Evolutionary conservation across 1,140 invertebrate species (phyloP).

Genomic region (Diploscapter pachys): DNA sequence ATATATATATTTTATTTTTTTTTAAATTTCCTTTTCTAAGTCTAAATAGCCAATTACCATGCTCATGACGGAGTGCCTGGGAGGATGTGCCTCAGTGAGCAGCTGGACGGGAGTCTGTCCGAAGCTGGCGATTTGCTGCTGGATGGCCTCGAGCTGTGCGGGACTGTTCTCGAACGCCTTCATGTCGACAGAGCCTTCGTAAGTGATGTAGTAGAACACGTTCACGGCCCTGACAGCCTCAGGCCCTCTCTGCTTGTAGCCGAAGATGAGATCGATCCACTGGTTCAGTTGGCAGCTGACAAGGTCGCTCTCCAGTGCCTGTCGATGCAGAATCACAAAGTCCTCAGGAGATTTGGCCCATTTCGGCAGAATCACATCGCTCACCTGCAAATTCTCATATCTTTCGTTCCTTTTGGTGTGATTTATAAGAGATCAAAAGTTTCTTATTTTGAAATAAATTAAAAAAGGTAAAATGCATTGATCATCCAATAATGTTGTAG

Average conservation of each 20-base stretch:
- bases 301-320: conserved; percentile 97
- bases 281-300: conserved; percentile 98
- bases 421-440: too few relatives aligned
- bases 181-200: conserved; percentile 92
- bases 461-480: too few relatives aligned
- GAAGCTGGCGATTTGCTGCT: conserved; percentile 96
- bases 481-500: too few relatives aligned
- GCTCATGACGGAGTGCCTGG: conserved; percentile 93
- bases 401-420: too few relatives aligned
- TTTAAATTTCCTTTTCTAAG: background rate
- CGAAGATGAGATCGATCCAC: conserved; percentile 99
- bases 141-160: conserved; percentile 82
- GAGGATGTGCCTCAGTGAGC: conserved; percentile 93
- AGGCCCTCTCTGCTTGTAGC: conserved; percentile 96
- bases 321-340: conserved; percentile 92
- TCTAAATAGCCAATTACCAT: conserved; percentile 68
- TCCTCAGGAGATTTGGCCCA: conserved; percentile 96
- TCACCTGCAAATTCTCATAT: too few relatives aligned
- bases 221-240: conserved; percentile 93
- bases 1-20: too few relatives aligned
- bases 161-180: conserved; percentile 83
- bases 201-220: conserved; percentile 98
- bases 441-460: too few relatives aligned
- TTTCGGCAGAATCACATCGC: conserved; percentile 80
- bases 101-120: conserved; percentile 96